These are phyloP conservation scores for Xenopus borealis DNA, from an alignment of 2,113 vertebrate species.

Conservation along the genomic window DNA sequence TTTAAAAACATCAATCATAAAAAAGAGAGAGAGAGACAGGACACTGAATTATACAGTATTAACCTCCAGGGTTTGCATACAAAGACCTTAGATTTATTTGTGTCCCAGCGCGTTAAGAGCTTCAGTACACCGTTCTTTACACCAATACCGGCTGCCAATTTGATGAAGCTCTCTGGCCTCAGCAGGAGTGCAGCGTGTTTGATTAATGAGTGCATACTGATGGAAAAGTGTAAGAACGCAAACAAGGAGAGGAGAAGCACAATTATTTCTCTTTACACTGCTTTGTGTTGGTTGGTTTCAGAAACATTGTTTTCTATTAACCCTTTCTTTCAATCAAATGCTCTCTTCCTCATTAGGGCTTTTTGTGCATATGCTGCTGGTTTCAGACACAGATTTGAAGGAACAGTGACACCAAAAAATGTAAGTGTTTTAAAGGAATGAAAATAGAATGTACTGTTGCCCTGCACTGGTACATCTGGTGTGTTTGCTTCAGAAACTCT, in stretches of 20 bases:
- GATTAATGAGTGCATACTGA: slow-evolving; percentile 85
- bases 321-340: not conserved
- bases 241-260: slow-evolving; percentile 63
- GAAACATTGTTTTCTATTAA: no score
- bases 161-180: slow-evolving; percentile 89
- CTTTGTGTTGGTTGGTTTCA: slow-evolving; percentile 13
- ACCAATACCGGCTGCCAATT: slow-evolving; percentile 81
- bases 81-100: slow-evolving; percentile 91
- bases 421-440: no score
- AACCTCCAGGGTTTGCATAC: slow-evolving; percentile 94
- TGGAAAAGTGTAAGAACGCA: slow-evolving; percentile 70
- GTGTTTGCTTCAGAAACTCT: no score
- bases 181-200: slow-evolving; percentile 80
- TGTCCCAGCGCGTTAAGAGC: slow-evolving; percentile 77
- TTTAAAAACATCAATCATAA: slow-evolving; percentile 90
- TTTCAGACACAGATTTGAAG: no score
- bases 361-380: not conserved
- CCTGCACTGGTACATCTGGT: no score
- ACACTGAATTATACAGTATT: slow-evolving; percentile 93
- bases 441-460: no score
- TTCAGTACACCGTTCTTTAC: slow-evolving; percentile 76
- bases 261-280: slow-evolving; percentile 61
- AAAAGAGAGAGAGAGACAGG: slow-evolving; percentile 79
- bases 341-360: not conserved
- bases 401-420: no score